Conservation (phyloP, 2,113 vertebrate genomes). For the Dicerorhinus sumatrensis region DNA sequence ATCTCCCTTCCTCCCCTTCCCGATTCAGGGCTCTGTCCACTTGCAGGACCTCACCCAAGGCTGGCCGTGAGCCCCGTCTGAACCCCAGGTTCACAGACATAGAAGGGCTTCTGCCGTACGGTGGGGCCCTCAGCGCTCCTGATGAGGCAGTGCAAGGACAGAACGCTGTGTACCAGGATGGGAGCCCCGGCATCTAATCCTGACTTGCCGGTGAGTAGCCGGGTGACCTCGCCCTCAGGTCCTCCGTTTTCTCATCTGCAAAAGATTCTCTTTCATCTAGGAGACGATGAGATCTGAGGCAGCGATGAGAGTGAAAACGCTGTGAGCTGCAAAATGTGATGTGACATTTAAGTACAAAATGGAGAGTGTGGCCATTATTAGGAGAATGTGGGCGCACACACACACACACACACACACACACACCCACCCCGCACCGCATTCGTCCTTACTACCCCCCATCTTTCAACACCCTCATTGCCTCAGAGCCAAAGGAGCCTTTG, state of each 20-base stretch:
- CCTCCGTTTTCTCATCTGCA: not conserved
- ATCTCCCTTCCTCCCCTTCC: not conserved
- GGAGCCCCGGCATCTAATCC: not conserved
- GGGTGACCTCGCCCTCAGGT: not conserved
- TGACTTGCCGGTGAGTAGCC: not conserved
- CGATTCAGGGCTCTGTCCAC: not conserved
- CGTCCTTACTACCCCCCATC: rapidly evolving
- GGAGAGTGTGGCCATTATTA: not conserved
- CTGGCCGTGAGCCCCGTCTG: rapidly evolving
- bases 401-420: rapidly evolving
- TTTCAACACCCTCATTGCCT: not conserved
- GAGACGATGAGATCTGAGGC: not conserved
- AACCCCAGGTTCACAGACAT: not conserved
- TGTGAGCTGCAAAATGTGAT: not conserved
- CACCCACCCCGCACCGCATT: too few relatives aligned
- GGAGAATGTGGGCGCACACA: not conserved
- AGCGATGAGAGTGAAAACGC: not conserved
- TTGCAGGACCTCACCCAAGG: not conserved
- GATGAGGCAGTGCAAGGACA: not conserved
- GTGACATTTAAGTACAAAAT: not conserved
- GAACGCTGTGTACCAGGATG: rapidly evolving
- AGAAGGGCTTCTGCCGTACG: rapidly evolving
- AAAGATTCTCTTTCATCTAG: not conserved
- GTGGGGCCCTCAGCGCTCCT: not conserved
- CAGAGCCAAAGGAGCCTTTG: not conserved